Base-by-base conservation (phyloP, 2,888 invertebrate genomes). In the Phorcus lineatus region DNA sequence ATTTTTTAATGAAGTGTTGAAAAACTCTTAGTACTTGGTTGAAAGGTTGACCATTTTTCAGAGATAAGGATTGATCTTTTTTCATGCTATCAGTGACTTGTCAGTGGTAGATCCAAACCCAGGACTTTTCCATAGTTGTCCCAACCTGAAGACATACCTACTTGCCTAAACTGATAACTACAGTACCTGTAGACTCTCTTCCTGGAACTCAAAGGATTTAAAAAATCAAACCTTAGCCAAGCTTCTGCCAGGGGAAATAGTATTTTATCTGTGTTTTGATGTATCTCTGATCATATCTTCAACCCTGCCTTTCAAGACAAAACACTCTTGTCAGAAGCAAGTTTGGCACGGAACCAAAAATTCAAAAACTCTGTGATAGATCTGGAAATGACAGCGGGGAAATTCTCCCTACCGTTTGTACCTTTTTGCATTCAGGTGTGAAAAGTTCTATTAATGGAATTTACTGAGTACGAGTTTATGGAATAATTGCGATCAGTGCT, bases 381-480 rank as follows among this genome's bases (percentile, higher is more conserved):
- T 62, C 28, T 16, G 62, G 11, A 28, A 9, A 22, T 4, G 28
- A 28, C 28, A 28, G 62, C 24, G 62, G 28, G 24, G 28, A 28
- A 6, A 28, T 28, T 62, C 28, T 62, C 28, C 1, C 13, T 28
- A 16, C 24, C 62, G 13, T 62, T 28, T 24, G 22, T 62, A 22
- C 62, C 62, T 62, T 62, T 62, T 62, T 62, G 62, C 62, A 28
- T 62, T 62, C 62, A 62, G 62, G 62, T 62, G 62, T 62, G 62
- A 62, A 62, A 28, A 62, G 28, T 28, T 24, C 62, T 62, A 28
- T 62, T 62, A 62, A 62, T 62, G 62, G 24, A 62, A 62, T 62
- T 62, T 62, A 28, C 28, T 62, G 22, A 28, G 28, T 24, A 28
- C 24, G 62, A 62, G 1, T 62, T 62, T 28, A 16, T 28, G 24